Evolutionary conservation across 2,888 invertebrate genomes (phyloP).

Genomic region (Netelia melanura): DNA sequence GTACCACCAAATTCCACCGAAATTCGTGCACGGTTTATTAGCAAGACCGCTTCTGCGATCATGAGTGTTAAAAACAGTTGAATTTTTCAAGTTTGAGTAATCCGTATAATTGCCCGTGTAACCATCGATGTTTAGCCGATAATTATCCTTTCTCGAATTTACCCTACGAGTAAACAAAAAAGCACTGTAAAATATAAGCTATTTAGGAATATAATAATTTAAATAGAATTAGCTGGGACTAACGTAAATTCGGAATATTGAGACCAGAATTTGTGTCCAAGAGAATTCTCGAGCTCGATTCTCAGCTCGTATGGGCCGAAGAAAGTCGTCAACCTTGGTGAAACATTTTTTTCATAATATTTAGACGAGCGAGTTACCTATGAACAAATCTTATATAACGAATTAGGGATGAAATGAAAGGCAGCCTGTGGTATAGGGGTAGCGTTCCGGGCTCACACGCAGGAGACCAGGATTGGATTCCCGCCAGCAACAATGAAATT

Average conservation of each 20-base stretch:
- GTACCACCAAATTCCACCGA: conserved; percentile 88
- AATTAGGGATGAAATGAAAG: too few relatives aligned
- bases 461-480: too few relatives aligned
- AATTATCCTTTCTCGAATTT: conserved; percentile 84
- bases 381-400: too few relatives aligned
- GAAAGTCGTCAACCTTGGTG: conserved; percentile 40
- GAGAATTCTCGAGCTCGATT: conserved; percentile 47
- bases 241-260: conserved; percentile 76
- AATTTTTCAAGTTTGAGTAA: conserved; percentile 86
- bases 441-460: too few relatives aligned
- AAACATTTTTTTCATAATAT: neutral
- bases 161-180: conserved; percentile 70
- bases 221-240: neutral
- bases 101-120: conserved; percentile 86
- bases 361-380: too few relatives aligned
- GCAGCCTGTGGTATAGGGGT: too few relatives aligned
- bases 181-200: neutral
- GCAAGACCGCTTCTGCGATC: conserved; percentile 85
- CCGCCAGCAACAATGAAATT: too few relatives aligned
- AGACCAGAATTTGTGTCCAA: conserved; percentile 13
- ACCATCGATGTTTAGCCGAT: conserved; percentile 85
- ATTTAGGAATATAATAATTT: neutral
- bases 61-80: conserved; percentile 85
- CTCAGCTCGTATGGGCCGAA: conserved; percentile 57
- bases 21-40: conserved; percentile 86